These are phyloP conservation scores for Glyphotaelius pellucidus DNA, from an alignment of 2,888 invertebrate species.

Conservation along the genomic window DNA sequence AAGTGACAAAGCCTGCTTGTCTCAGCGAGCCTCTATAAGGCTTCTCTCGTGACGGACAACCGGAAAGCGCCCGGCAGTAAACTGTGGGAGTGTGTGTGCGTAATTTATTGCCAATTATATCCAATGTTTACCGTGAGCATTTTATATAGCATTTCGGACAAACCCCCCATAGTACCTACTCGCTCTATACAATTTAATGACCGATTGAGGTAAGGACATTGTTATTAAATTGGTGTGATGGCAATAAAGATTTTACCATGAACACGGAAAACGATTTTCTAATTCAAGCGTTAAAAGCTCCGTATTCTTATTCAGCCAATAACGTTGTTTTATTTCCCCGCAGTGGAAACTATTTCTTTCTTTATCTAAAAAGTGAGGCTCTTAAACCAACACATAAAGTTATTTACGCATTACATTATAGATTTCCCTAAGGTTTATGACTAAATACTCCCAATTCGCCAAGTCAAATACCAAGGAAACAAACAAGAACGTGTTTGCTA, in stretches of 20 bases:
- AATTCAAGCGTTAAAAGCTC: slow-evolving; percentile 35
- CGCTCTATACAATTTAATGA: not conserved
- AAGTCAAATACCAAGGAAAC: not conserved
- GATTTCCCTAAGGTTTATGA: not conserved
- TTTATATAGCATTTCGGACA: slow-evolving; percentile 37
- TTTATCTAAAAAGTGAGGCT: not conserved
- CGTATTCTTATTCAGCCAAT: not conserved
- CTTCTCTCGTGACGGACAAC: slow-evolving; percentile 63
- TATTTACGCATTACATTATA: not conserved
- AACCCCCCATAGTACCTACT: slow-evolving; percentile 27
- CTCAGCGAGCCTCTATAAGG: not conserved
- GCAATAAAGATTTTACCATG: slow-evolving; percentile 33
- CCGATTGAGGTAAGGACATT: slow-evolving; percentile 38
- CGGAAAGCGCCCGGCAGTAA: slow-evolving; percentile 62
- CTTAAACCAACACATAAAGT: not conserved
- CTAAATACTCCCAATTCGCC: not conserved
- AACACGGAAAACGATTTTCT: slow-evolving; percentile 35
- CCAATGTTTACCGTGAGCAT: slow-evolving; percentile 52
- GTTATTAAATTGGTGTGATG: slow-evolving; percentile 37
- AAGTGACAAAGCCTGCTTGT: slow-evolving; percentile 6
- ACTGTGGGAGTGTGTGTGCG: slow-evolving; percentile 43
- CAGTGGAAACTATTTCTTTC: not conserved
- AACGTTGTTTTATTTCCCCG: not conserved
- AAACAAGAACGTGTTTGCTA: not conserved
- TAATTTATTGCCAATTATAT: slow-evolving; percentile 62